phyloP scores from a whole-genome alignment of 2,797 vertebrate genomes.

The Notoglanidium macrostoma region DNA sequence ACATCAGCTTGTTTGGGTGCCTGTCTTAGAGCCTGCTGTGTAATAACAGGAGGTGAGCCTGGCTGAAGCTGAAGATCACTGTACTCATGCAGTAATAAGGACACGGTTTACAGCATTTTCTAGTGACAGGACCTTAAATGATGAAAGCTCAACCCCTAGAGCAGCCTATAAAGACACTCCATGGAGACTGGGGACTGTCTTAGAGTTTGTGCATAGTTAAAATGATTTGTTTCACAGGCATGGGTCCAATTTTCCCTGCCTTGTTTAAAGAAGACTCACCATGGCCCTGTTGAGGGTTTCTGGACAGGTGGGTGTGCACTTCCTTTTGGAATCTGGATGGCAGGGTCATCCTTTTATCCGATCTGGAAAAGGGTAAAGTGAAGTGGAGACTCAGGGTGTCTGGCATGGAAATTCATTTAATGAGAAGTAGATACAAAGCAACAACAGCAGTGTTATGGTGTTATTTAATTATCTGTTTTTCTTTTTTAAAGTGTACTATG shows the following conservation, averaged over 20 bases:
- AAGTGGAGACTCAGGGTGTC: neutral
- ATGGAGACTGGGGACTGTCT: conserved; percentile 13
- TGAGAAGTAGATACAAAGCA: neutral
- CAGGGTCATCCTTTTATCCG: conserved; percentile 77
- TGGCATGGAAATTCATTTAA: neutral
- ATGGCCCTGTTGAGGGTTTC: conserved; percentile 74
- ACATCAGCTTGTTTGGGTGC: neutral
- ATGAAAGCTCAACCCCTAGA: conserved; percentile 2
- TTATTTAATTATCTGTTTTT: neutral
- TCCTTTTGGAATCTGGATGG: conserved; percentile 87
- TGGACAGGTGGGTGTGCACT: conserved; percentile 81
- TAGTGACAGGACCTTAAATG: neutral
- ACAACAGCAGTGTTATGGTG: neutral
- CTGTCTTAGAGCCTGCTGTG: neutral
- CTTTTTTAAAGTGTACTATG: no score
- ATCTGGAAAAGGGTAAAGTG: conserved; percentile 58
- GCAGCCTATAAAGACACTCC: conserved; percentile 36
- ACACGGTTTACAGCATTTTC: conserved; percentile 37
- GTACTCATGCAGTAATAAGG: conserved; percentile 30
- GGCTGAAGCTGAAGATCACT: neutral
- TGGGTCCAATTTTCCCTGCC: neutral
- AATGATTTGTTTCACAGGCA: neutral
- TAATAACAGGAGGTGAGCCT: neutral
- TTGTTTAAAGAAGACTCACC: conserved; percentile 69
- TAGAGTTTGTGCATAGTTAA: neutral